phyloP scores from a whole-genome alignment of 2,797 vertebrate species.

The Xerus rutilus region DNA sequence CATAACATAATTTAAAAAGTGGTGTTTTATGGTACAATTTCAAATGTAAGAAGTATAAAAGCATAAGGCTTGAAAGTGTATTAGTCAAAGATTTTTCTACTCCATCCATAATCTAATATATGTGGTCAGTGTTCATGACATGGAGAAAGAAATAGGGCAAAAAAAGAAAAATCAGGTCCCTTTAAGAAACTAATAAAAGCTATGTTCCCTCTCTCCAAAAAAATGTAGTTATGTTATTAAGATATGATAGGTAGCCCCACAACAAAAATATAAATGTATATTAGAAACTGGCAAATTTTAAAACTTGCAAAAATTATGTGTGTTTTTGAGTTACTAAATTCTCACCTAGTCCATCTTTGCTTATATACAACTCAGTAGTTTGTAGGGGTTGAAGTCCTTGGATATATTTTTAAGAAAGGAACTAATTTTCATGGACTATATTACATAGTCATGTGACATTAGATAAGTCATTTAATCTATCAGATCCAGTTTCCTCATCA shows the following conservation, averaged over 20 bases:
- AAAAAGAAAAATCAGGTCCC: background rate
- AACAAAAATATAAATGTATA: background rate
- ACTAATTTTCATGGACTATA: no score
- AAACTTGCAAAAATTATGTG: background rate
- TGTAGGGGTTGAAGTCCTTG: background rate
- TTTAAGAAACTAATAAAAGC: background rate
- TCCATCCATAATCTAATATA: background rate
- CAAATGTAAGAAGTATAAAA: constrained; percentile 15
- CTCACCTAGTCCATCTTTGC: background rate
- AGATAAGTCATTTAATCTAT: background rate
- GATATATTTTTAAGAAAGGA: background rate
- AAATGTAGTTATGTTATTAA: background rate
- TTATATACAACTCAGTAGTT: background rate
- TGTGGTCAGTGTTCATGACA: background rate
- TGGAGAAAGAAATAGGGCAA: background rate
- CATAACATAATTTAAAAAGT: background rate
- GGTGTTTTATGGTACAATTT: background rate
- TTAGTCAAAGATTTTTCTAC: background rate
- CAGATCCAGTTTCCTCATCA: background rate
- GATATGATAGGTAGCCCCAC: background rate
- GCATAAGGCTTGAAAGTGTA: background rate
- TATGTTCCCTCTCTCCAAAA: background rate
- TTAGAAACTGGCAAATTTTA: background rate
- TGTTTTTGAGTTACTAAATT: background rate
- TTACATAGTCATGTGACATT: background rate